Evolutionary conservation across 1,140 invertebrate genomes (phyloP), one percentile per base, ranked within the genome.

Genomic region (Sminthurinus signatus): DNA sequence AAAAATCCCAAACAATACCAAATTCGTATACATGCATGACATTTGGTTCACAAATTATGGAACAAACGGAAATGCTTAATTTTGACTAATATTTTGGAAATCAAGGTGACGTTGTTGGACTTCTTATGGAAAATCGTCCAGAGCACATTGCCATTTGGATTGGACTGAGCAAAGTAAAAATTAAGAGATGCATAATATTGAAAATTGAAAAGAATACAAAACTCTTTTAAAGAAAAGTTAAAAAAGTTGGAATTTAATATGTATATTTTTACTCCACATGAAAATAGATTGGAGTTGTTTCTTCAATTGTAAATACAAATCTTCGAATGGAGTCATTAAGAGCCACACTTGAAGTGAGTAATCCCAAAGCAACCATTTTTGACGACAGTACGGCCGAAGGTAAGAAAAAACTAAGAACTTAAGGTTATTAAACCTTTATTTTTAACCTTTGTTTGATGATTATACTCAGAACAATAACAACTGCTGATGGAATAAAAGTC

Each of bases 81-180:
- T n/a, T n/a, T n/a, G n/a, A n/a, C n/a, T n/a, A n/a, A n/a, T n/a
- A n/a, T n/a, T n/a, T n/a, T n/a, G n/a, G n/a, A n/a, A n/a, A n/a
- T n/a, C n/a, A n/a, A n/a, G 85, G 83, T 5, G 85, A 88, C 73
- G 81, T 83, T 4, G 80, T 89, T 1, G 84, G 84, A 4, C 67
- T 89, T 0, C 81, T 85, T 63, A 84, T 88, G 83, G 82, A 83
- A 42, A 86, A 81, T 62, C 76, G 80, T 27, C 82, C 83, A 1
- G 84, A 87, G 72, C 85, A 80, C 72, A 75, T 85, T 14, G 81
- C 80, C 27, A 78, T 75, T 1, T 88, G 86, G 86, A 73, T 88
- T 0, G 86, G 86, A 12, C 73, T 88, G 36, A 79, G 80, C 2
- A 85, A 82, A 73, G 68, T 81, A 43, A 86, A 15, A 8, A 36